These are phyloP conservation scores for Nixonia krombeini DNA, from an alignment of 1,140 invertebrate genomes.

Conservation along the genomic window DNA sequence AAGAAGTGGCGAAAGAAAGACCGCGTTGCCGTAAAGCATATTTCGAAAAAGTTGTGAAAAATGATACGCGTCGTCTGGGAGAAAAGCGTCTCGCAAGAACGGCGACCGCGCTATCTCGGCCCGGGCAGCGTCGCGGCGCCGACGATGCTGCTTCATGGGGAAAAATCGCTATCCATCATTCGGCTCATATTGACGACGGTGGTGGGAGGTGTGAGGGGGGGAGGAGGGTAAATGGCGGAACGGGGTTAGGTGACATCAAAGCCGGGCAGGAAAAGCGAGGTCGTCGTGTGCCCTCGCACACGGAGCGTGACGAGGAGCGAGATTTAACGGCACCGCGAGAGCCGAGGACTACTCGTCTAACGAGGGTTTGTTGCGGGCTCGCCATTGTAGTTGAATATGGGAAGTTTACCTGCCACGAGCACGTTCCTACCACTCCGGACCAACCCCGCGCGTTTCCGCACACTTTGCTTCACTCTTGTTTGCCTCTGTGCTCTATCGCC, in stretches of 20 bases:
- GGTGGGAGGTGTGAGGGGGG: not conserved
- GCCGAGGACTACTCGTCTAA: constrained; percentile 27
- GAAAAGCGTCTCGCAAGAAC: not conserved
- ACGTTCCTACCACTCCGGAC: constrained; percentile 36
- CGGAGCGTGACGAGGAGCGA: constrained; percentile 21
- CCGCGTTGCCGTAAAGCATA: too few relatives aligned
- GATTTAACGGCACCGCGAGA: constrained; percentile 30
- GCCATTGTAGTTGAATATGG: constrained; percentile 14
- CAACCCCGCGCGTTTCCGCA: constrained; percentile 35
- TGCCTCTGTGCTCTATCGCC: too few relatives aligned
- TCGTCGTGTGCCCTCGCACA: too few relatives aligned
- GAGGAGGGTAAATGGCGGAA: not conserved
- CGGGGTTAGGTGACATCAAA: constrained; percentile 23
- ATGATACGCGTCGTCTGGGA: constrained; percentile 11
- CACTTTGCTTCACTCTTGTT: constrained; percentile 19
- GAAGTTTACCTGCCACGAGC: constrained; percentile 28
- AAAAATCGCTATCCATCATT: constrained; percentile 18
- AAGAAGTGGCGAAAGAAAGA: not conserved
- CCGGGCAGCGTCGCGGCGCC: not conserved
- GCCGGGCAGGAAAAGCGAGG: constrained; percentile 27
- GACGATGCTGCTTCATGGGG: constrained; percentile 9
- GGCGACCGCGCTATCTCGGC: not conserved
- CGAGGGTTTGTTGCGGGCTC: constrained; percentile 36
- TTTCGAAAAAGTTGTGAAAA: constrained; percentile 22
- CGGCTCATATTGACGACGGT: not conserved